A percentile compares a stretch with the other conserved stretches of the same genome.
Conservation (phyloP, 1,140 invertebrate species). For the Drosophila parvula region DNA sequence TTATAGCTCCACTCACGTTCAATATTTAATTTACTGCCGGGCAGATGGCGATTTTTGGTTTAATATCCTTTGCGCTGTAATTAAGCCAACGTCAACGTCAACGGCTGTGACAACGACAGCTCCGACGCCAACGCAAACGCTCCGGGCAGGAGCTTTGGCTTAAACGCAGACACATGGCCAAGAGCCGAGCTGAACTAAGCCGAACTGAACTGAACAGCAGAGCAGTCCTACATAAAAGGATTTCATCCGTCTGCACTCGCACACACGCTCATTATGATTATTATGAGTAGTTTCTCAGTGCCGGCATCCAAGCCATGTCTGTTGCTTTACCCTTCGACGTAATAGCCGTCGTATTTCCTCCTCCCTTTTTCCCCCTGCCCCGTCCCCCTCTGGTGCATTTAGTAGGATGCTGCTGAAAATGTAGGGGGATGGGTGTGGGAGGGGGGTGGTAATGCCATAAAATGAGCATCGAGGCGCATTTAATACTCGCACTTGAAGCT, state of each 20-base stretch:
- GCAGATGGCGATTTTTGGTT: slow-evolving; percentile 26
- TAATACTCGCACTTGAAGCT: slow-evolving; percentile 61
- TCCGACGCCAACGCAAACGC: background rate
- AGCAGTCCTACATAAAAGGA: slow-evolving; percentile 33
- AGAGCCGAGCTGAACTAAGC: slow-evolving; percentile 15
- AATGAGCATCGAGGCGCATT: slow-evolving; percentile 61
- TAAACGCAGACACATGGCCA: slow-evolving; percentile 20
- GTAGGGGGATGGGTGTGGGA: background rate
- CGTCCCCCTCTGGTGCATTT: slow-evolving; percentile 21
- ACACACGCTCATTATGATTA: slow-evolving; percentile 64
- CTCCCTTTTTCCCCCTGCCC: no score
- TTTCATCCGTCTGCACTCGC: slow-evolving; percentile 31
- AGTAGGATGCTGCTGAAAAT: slow-evolving; percentile 20
- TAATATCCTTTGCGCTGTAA: slow-evolving; percentile 48
- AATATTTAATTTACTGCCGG: slow-evolving; percentile 32
- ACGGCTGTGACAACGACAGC: background rate
- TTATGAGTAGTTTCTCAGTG: slow-evolving; percentile 57
- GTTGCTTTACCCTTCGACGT: slow-evolving; percentile 44
- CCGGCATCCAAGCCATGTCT: slow-evolving; percentile 53
- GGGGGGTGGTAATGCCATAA: slow-evolving; percentile 14
- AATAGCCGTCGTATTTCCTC: background rate
- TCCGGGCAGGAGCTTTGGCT: slow-evolving; percentile 24
- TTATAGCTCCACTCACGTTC: slow-evolving; percentile 9
- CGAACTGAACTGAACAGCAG: slow-evolving; percentile 15
- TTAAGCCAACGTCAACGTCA: slow-evolving; percentile 39